A percentile compares a stretch with the other conserved stretches of the same genome.
Conservation (phyloP, 2,888 invertebrate species). For the Pheosia tremula region DNA sequence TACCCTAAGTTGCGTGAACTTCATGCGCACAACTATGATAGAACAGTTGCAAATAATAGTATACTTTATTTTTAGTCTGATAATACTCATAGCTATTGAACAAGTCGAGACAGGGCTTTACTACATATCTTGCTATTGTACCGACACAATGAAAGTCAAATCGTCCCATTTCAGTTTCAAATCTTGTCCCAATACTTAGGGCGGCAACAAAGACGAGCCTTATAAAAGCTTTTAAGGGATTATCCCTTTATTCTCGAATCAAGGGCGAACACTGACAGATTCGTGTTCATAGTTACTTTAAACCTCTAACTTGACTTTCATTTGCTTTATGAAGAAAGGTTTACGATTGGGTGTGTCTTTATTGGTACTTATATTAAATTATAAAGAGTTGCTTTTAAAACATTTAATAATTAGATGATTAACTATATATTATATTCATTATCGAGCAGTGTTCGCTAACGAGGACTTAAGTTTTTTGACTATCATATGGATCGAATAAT, state of each 20-base stretch:
- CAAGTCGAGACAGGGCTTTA: background rate
- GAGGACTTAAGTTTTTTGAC: too few relatives aligned
- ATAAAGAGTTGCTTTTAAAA: too few relatives aligned
- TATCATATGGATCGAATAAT: too few relatives aligned
- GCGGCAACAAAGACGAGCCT: conserved; percentile 4
- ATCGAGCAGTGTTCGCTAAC: too few relatives aligned
- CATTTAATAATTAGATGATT: too few relatives aligned
- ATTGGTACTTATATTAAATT: too few relatives aligned
- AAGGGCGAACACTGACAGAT: background rate
- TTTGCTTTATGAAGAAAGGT: background rate
- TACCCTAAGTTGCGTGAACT: too few relatives aligned
- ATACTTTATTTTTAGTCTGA: background rate
- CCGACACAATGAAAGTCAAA: background rate
- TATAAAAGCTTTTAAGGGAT: conserved; percentile 7
- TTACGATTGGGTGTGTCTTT: background rate
- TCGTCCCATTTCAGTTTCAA: conserved; percentile 5
- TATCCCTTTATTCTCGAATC: conserved; percentile 3
- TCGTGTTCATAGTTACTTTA: background rate
- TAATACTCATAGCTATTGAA: background rate
- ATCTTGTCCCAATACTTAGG: conserved; percentile 2
- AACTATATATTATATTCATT: too few relatives aligned
- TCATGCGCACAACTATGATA: too few relatives aligned
- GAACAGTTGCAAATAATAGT: too few relatives aligned
- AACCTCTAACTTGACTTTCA: background rate
- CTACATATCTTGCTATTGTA: background rate